Percentiles rank a stretch among this genome's conserved stretches.
Conservation (phyloP, 2,888 invertebrate species). For the Tetheella fluctuosa region DNA sequence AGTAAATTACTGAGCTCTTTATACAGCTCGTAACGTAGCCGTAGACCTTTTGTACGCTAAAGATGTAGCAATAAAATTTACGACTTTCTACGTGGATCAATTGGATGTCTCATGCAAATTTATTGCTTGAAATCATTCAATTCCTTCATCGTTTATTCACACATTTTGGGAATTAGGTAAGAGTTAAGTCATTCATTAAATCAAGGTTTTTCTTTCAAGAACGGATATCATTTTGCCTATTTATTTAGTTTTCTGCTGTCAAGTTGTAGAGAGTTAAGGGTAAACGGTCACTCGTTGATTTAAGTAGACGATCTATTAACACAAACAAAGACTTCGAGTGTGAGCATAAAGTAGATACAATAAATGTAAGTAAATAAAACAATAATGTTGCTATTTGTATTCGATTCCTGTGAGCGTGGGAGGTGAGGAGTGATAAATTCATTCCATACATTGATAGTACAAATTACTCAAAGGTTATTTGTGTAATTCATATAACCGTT, state of each 20-base stretch:
- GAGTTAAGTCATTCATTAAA: neutral
- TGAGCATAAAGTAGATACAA: slow-evolving; percentile 3
- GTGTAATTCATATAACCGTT: neutral
- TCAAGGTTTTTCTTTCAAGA: neutral
- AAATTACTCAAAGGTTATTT: slow-evolving; percentile 8
- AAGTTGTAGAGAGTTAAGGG: neutral
- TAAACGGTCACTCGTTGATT: neutral
- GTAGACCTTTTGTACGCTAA: neutral
- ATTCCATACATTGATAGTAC: slow-evolving; percentile 10
- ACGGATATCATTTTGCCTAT: neutral
- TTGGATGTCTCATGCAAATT: neutral
- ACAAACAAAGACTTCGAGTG: neutral
- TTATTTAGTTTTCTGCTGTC: neutral
- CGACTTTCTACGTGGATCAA: neutral
- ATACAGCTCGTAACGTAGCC: neutral
- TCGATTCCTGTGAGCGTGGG: slow-evolving; percentile 12
- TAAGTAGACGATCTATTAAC: neutral
- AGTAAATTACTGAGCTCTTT: neutral
- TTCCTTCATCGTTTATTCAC: neutral
- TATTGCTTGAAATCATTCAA: neutral
- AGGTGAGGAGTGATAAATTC: slow-evolving; percentile 6
- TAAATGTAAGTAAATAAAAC: slow-evolving; percentile 12
- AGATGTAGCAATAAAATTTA: neutral
- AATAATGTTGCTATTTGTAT: slow-evolving; percentile 13
- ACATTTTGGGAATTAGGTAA: neutral